Evolutionary conservation across 2,797 vertebrate genomes (phyloP).

Genomic region (Tauraco hartlaubi): DNA sequence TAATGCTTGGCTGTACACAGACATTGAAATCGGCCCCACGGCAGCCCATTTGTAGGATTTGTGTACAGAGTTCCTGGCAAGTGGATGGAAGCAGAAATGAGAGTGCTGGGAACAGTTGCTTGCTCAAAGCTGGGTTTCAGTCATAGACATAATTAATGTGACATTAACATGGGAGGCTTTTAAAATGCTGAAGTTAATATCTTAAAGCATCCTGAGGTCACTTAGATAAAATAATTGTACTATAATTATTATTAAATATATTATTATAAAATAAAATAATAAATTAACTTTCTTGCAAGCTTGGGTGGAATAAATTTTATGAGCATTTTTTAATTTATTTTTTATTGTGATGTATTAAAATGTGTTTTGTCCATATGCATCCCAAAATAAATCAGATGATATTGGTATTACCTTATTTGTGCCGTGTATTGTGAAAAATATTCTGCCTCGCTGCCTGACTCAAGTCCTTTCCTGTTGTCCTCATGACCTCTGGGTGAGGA

Average conservation of each 20-base stretch:
- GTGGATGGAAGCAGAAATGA: neutral
- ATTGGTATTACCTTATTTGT: neutral
- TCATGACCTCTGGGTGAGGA: neutral
- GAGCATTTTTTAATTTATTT: neutral
- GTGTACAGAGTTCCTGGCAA: neutral
- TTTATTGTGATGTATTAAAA: neutral
- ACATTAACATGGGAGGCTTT: neutral
- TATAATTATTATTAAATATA: neutral
- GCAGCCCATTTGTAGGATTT: rapidly evolving
- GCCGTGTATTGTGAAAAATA: rapidly evolving
- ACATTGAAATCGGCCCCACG: rapidly evolving
- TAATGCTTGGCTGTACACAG: neutral
- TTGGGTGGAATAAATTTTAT: neutral
- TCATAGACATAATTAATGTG: neutral
- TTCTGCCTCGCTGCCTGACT: neutral
- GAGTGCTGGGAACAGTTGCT: neutral
- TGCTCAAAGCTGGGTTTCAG: neutral
- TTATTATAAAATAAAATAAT: neutral
- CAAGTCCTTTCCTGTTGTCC: rapidly evolving
- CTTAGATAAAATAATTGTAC: neutral
- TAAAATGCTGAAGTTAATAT: neutral
- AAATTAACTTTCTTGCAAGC: neutral
- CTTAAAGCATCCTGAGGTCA: neutral
- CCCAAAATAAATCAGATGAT: neutral
- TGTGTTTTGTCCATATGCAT: neutral